phyloP scores from a whole-genome alignment of 2,888 invertebrate genomes.

The Actias luna region DNA sequence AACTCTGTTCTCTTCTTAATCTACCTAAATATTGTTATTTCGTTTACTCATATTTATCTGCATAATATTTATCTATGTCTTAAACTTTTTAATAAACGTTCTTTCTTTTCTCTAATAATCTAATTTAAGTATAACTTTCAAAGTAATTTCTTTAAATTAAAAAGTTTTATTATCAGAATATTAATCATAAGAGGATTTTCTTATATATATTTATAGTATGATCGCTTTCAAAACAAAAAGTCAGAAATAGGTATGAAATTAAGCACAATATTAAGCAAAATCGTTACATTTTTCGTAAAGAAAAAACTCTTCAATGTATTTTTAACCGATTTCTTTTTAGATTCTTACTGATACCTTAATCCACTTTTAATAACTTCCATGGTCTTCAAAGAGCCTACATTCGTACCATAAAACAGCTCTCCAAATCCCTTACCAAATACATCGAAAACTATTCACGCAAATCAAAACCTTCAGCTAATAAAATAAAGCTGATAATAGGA shows the following conservation, averaged over 20 bases:
- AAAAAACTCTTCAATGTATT: background rate
- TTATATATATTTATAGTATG: background rate
- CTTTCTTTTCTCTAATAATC: too few species aligned
- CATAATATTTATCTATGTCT: too few species aligned
- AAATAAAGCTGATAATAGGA: conserved; percentile 1
- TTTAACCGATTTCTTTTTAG: conserved; percentile 3
- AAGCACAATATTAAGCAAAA: background rate
- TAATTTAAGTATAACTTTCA: too few species aligned
- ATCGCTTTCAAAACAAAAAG: background rate
- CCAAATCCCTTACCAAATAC: conserved; percentile 14
- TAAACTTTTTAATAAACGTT: too few species aligned
- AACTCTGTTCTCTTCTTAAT: too few species aligned
- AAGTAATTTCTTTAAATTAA: background rate
- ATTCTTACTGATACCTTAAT: conserved; percentile 16
- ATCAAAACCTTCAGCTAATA: background rate
- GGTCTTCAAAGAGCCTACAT: conserved; percentile 16
- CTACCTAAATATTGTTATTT: too few species aligned
- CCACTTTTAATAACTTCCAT: conserved; percentile 18
- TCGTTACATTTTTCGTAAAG: background rate
- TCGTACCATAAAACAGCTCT: conserved; percentile 14
- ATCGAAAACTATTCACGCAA: background rate
- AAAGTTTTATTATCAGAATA: too few species aligned
- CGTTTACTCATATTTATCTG: too few species aligned
- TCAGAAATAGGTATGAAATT: background rate
- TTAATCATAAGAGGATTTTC: too few species aligned